Evolutionary conservation across 23 tunicate genomes (phyloP).

Genomic region (Halocynthia roretzi): DNA sequence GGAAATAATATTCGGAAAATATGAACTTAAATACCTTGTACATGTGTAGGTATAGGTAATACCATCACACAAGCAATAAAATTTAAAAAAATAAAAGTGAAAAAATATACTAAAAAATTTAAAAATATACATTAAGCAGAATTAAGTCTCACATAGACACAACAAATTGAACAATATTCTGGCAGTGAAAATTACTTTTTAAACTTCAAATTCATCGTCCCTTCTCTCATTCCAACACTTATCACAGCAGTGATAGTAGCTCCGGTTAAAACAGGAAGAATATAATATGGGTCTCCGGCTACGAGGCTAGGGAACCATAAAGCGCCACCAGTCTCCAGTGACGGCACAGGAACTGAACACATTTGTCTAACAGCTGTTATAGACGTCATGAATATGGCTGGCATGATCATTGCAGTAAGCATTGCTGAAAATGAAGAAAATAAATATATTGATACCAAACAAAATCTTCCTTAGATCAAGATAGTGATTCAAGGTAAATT

Average conservation of each 20-base stretch:
- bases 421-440: constrained; percentile 22
- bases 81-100: neutral
- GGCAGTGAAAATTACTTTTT: neutral
- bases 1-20: neutral
- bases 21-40: too few relatives aligned
- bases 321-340: constrained; percentile 37
- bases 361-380: constrained; percentile 58
- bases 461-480: neutral
- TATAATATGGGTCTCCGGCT: constrained; percentile 54
- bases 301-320: constrained; percentile 54
- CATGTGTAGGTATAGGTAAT: too few relatives aligned
- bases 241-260: constrained; percentile 20
- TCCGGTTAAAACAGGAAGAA: constrained; percentile 52
- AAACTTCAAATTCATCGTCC: constrained; percentile 4
- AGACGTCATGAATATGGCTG: constrained; percentile 56
- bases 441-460: neutral
- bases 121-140: neutral
- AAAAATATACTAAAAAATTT: neutral
- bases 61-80: neutral
- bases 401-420: constrained; percentile 24
- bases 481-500: neutral
- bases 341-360: constrained; percentile 62
- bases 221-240: constrained; percentile 6
- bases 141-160: too few relatives aligned
- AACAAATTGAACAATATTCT: neutral